phyloP scores from a whole-genome alignment of 2,888 invertebrate species.

The Orchestes rusci region DNA sequence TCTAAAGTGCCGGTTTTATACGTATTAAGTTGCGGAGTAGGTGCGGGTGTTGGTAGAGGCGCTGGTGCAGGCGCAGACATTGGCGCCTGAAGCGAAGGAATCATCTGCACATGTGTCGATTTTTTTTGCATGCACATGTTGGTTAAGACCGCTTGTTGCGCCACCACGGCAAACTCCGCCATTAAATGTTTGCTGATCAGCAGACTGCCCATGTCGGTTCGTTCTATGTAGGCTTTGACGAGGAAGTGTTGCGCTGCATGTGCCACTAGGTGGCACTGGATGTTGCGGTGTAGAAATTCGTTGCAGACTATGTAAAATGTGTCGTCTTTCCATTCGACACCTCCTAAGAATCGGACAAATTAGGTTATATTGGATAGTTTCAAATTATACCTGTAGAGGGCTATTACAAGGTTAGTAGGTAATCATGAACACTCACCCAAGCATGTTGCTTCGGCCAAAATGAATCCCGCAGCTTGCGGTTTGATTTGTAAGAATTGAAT shows the following conservation, averaged over 20 bases:
- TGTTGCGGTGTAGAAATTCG: constrained; percentile 42
- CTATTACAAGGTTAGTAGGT: no score
- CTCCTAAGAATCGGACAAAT: constrained; percentile 31
- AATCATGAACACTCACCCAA: constrained; percentile 23
- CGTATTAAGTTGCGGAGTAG: constrained; percentile 46
- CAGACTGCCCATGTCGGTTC: constrained; percentile 43
- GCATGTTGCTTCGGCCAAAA: constrained; percentile 49
- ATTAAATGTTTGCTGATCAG: constrained; percentile 42
- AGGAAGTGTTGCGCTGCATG: constrained; percentile 41
- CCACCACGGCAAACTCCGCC: constrained; percentile 44
- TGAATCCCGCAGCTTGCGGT: constrained; percentile 55
- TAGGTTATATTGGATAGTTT: not conserved
- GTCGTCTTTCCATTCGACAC: constrained; percentile 47
- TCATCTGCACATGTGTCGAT: no score
- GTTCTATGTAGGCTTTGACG: constrained; percentile 46
- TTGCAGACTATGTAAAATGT: constrained; percentile 42
- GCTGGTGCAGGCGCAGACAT: constrained; percentile 10
- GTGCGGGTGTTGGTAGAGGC: constrained; percentile 16
- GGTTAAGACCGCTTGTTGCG: constrained; percentile 44
- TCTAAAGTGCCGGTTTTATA: constrained; percentile 51
- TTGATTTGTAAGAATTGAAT: constrained; percentile 43
- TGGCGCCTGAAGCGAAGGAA: no score
- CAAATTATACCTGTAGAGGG: no score
- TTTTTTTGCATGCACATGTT: constrained; percentile 44
- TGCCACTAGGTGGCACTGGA: constrained; percentile 38